phyloP scores from a whole-genome alignment of 2,113 vertebrate species.

The Dromas ardeola region DNA sequence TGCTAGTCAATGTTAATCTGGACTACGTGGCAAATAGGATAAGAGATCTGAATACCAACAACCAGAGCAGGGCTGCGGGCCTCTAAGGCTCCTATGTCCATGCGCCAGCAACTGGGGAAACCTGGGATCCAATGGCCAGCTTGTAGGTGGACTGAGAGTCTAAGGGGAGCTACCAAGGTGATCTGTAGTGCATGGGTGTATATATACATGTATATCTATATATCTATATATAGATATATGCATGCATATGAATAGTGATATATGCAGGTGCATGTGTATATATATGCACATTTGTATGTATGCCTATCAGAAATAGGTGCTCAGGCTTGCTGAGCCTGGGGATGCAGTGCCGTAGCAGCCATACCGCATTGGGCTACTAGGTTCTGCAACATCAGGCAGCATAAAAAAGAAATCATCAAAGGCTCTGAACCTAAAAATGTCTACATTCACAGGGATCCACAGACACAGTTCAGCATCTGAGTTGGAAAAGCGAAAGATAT shows the following conservation, averaged over 20 bases:
- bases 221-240: neutral
- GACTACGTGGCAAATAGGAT: neutral
- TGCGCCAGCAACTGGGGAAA: neutral
- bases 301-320: neutral
- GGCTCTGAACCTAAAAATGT: neutral
- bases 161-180: neutral
- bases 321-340: neutral
- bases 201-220: no score
- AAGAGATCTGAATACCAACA: neutral
- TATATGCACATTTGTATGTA: neutral
- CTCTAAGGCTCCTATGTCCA: neutral
- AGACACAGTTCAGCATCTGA: neutral
- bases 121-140: neutral
- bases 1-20: neutral
- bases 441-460: neutral
- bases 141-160: neutral
- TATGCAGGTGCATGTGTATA: fast-evolving
- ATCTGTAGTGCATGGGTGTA: neutral
- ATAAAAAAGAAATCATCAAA: neutral
- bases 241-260: neutral
- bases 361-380: neutral
- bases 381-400: neutral
- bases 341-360: neutral
- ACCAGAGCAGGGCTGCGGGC: neutral
- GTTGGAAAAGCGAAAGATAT: neutral